These are phyloP conservation scores for Adelges cooleyi DNA, from an alignment of 1,140 invertebrate genomes.

Conservation along the genomic window DNA sequence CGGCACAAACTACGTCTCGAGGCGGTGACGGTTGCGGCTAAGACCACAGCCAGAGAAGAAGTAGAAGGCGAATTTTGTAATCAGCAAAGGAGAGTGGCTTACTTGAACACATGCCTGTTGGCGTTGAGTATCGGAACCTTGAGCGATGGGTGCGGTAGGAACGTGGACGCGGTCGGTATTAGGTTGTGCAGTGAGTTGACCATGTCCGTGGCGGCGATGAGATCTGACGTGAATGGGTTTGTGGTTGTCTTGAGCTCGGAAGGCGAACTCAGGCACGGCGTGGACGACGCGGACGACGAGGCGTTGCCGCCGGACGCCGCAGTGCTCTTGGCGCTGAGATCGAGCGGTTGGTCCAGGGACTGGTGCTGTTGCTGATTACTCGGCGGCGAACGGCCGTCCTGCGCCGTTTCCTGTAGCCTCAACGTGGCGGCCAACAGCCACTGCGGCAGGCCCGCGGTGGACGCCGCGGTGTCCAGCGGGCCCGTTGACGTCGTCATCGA, in stretches of 20 bases:
- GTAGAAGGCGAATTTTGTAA: too few relatives aligned
- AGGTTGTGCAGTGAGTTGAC: neutral
- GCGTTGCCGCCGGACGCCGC: constrained; percentile 35
- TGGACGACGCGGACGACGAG: constrained; percentile 26
- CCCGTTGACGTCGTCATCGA: constrained; percentile 1
- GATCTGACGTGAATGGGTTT: constrained; percentile 36
- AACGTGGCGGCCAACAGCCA: constrained; percentile 40
- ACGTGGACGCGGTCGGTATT: neutral
- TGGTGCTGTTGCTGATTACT: constrained; percentile 33
- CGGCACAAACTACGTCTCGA: too few relatives aligned
- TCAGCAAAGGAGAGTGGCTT: too few relatives aligned
- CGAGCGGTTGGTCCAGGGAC: constrained; percentile 55
- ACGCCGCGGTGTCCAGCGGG: constrained; percentile 31
- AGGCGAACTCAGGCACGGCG: constrained; percentile 25
- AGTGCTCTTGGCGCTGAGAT: constrained; percentile 56
- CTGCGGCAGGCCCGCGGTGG: constrained; percentile 37
- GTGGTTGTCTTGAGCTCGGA: constrained; percentile 13
- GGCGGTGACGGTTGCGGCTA: neutral
- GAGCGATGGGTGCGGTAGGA: constrained; percentile 13
- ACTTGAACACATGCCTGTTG: constrained; percentile 18
- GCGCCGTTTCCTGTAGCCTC: constrained; percentile 40
- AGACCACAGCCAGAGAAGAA: neutral
- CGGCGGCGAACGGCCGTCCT: constrained; percentile 41
- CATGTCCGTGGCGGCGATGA: constrained; percentile 8
- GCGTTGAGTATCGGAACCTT: constrained; percentile 3